Evolutionary conservation across 37 sponge, comb jelly and placozoan genomes (phyloP).

Genomic region (Diacarnus erythraeanus): DNA sequence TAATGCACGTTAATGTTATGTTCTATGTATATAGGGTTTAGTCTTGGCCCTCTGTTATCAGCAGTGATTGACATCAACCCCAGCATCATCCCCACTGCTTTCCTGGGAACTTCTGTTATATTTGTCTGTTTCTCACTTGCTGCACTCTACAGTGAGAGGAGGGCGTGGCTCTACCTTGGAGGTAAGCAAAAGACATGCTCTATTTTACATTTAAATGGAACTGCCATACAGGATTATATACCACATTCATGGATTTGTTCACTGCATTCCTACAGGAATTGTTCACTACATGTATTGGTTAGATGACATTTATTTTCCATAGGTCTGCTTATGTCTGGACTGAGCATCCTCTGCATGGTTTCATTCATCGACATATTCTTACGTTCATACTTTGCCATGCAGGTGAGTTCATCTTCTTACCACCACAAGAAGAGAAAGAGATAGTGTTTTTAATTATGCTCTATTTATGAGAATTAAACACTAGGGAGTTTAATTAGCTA

Average conservation of each 20-base stretch:
- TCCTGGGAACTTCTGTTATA: conserved; percentile 60
- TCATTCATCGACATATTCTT: conserved; percentile 82
- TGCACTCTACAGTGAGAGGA: conserved; percentile 78
- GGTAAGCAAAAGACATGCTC: conserved; percentile 69
- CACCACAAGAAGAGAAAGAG: too few species aligned
- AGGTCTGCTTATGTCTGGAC: conserved; percentile 76
- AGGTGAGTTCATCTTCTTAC: too few species aligned
- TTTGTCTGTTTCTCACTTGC: conserved; percentile 52
- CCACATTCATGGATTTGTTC: too few species aligned
- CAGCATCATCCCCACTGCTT: conserved; percentile 79
- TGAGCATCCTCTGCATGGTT: conserved; percentile 61
- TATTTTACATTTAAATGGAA: too few species aligned
- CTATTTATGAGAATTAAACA: too few species aligned
- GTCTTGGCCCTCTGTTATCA: conserved; percentile 53
- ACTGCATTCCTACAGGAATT: too few species aligned
- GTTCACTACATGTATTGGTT: too few species aligned
- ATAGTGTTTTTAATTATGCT: too few species aligned
- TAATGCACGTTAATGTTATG: too few species aligned
- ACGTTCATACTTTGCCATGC: conserved; percentile 66
- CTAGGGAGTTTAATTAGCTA: too few species aligned
- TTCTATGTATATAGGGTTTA: conserved; percentile 17
- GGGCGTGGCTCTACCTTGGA: conserved; percentile 87
- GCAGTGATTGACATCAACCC: conserved; percentile 51
- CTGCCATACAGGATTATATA: too few species aligned
- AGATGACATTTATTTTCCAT: too few species aligned